Base-by-base conservation (phyloP, 2,113 vertebrate species). In the Turnix velox region DNA sequence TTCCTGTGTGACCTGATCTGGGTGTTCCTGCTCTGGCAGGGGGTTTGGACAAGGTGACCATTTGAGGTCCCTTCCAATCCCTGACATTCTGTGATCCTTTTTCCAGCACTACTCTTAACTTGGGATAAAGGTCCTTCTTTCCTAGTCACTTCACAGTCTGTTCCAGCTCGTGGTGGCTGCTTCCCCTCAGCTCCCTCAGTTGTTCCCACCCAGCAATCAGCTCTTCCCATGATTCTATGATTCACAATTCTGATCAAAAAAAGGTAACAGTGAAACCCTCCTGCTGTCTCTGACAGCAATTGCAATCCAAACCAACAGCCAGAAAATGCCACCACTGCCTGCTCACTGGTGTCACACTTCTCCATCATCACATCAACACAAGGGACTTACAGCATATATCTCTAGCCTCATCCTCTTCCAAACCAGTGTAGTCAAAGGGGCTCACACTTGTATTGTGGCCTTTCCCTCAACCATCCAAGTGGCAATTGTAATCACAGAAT, bases 401-500 rank as follows among this genome's bases (percentile, higher is more conserved):
- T 17, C 37, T 48, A 18, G 4, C 30, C 65, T n/a, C 18, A 33
- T 31, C n/a, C 72, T 51, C 14, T 1, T 7, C 5, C 0, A 8
- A 2, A 25, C 4, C 0, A 1, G 51, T 20, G 31, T 0, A 16
- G 10, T 4, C 22, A 8, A 3, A 31, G 24, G 20, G 22, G 57
- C 74, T 51, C 48, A 45, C 3, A 1, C 69, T 63, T 11, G 20
- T 7, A 8, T 39, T 5, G 1, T 6, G 10, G 43, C 62, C 81
- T 40, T 2, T 19, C 72, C 39, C 8, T 0, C 33, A 27, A 2
- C 63, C 18, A 23, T 1, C 28, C 4, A 7, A 9, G 55, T 0
- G 2, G 39, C 58, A 23, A 16, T 55, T 0, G 0, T 6, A 5
- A 11, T 5, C 72, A 13, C n/a, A n/a, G n/a, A n/a, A n/a, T n/a